Evolutionary conservation across 2,113 vertebrate genomes (phyloP), one percentile per base, ranked within the genome.

Genomic region (Pluvianellus socialis): DNA sequence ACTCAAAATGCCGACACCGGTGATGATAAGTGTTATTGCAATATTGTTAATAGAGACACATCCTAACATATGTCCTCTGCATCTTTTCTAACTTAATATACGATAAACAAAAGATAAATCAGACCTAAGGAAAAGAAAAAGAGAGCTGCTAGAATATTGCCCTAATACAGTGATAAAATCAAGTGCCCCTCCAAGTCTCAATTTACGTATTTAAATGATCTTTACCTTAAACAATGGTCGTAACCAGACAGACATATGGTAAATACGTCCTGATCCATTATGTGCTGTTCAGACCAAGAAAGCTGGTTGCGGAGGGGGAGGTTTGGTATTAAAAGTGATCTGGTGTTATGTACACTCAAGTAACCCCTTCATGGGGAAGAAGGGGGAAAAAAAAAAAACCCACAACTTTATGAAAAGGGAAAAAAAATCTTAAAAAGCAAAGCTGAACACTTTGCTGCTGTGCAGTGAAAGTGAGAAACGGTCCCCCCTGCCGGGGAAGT

Each of bases 401-500:
- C 38, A 38, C 38, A 38, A 80, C 59, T 97, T 82, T 47, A 86
- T 87, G 44, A 32, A 84, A 89, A 86, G 27, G 49, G 67, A 30
- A 55, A 56, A 14, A 82, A 94, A 75, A 92, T 63, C 95, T 96
- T 88, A 94, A 96, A 96, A 97, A 93, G 96, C 94, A 95, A 97
- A 97, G 92, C 96, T 85, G 97, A 90, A 90, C 92, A 87, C 94
- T 97, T 89, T 86, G 97, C 97, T 83, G 97, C 97, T 79, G 96
- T 95, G 97, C 89, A 23, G 88, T 89, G 95, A 94, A 94, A 97
- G 98, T 95, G 96, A 96, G 98, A 98, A 96, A 97, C 97, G 96
- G 97, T 98, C 98, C 98, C 98, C 94, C 98, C 98, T 98, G 98
- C 98, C 96, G 98, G 97, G 98, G 98, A 95, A 88, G 96, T 55